Evolutionary conservation across 92 coral and sea anemone species (phyloP).

Genomic region (Porites rus): DNA sequence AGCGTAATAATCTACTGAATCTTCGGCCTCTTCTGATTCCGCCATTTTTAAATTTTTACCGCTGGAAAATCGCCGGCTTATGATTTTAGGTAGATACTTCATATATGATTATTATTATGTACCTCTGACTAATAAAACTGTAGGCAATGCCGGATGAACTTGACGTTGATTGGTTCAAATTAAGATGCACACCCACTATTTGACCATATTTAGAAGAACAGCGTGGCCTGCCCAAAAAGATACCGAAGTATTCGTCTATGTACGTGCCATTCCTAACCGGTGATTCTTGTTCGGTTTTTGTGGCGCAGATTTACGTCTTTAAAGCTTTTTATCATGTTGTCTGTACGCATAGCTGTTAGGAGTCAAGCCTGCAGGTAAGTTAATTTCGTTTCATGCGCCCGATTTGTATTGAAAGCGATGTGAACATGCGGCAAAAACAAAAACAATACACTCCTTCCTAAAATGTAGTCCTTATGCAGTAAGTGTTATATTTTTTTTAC

Average conservation of each 20-base stretch:
- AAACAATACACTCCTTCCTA: no score
- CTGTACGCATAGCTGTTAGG: slow-evolving; percentile 21
- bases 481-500: no score
- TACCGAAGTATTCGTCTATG: not conserved
- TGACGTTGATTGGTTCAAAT: slow-evolving; percentile 52
- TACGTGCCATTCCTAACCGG: not conserved
- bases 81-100: no score
- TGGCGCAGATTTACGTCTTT: not conserved
- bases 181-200: slow-evolving; percentile 40
- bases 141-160: not conserved
- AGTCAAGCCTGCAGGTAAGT: slow-evolving; percentile 40
- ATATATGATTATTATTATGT: no score
- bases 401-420: not conserved
- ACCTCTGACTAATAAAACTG: not conserved
- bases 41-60: slow-evolving; percentile 84
- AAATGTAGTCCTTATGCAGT: not conserved
- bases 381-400: not conserved
- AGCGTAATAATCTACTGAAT: slow-evolving; percentile 86
- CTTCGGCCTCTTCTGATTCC: slow-evolving; percentile 78
- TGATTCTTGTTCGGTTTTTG: not conserved
- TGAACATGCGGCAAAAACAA: no score
- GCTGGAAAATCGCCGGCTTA: slow-evolving; percentile 55
- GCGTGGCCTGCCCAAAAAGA: not conserved
- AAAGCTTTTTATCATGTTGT: slow-evolving; percentile 17
- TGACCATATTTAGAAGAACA: slow-evolving; percentile 52